Conservation (phyloP, 2,797 vertebrate species). For the Chloroceryle amazona region DNA sequence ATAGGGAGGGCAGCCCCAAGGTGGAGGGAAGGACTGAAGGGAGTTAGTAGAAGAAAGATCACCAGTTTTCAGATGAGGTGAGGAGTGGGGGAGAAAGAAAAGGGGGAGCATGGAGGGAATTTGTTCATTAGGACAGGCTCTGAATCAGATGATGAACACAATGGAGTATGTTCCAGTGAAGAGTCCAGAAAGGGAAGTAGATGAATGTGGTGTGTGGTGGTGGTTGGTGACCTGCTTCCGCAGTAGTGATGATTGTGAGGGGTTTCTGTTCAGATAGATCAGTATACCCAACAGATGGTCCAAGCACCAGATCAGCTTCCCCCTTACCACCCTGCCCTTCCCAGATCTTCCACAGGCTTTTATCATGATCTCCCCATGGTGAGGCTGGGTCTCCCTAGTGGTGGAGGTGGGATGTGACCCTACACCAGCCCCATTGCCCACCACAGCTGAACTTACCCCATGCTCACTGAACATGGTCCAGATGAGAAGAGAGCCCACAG, state of each 20-base stretch:
- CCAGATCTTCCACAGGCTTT: neutral
- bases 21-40: neutral
- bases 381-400: neutral
- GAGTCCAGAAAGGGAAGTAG: neutral
- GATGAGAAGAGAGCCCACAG: neutral
- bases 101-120: rapidly evolving
- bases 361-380: neutral
- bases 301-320: neutral
- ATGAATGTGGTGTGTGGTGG: neutral
- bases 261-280: neutral
- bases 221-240: neutral
- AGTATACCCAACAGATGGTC: rapidly evolving
- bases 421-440: neutral
- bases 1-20: rapidly evolving
- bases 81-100: neutral
- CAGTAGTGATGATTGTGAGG: neutral
- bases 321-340: neutral
- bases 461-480: rapidly evolving
- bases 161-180: neutral
- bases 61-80: neutral
- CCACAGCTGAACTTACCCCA: rapidly evolving
- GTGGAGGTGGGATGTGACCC: neutral
- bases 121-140: neutral
- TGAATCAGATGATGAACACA: neutral
- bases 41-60: neutral